These are phyloP conservation scores for Peromyscus californicus DNA, from an alignment of 2,113 vertebrate species.

Conservation along the genomic window DNA sequence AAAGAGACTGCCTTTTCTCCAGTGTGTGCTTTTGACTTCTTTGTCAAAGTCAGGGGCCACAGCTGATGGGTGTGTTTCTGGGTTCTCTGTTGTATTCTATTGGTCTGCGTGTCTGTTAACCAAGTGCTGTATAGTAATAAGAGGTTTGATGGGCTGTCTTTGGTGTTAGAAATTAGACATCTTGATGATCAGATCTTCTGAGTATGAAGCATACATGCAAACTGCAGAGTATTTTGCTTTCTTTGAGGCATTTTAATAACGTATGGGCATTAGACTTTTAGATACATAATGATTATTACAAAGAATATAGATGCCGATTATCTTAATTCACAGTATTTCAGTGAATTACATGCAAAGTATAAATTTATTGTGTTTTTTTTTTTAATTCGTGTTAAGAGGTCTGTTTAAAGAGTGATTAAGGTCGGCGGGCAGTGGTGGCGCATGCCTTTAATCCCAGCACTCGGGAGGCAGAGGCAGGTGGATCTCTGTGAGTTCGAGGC, in stretches of 20 bases:
- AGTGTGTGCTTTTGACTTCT: background rate
- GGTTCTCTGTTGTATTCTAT: background rate
- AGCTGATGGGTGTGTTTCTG: background rate
- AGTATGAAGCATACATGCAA: background rate
- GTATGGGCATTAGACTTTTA: constrained; percentile 20
- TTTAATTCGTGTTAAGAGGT: constrained; percentile 6
- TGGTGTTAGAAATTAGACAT: background rate
- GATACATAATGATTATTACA: background rate
- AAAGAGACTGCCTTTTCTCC: background rate
- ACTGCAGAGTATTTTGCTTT: constrained; percentile 45
- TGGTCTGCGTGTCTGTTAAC: background rate
- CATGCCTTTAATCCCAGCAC: no score
- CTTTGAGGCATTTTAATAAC: background rate
- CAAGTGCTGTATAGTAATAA: background rate
- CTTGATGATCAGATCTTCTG: constrained; percentile 15
- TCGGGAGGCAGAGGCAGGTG: no score
- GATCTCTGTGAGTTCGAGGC: no score
- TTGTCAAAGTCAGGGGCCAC: background rate
- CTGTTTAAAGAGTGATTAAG: constrained; percentile 34
- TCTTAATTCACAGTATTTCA: constrained; percentile 33
- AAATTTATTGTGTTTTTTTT: background rate
- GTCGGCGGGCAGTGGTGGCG: no score
- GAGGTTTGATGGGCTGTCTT: background rate
- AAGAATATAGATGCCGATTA: constrained; percentile 23
- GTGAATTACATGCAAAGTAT: constrained; percentile 38